A percentile compares a stretch with the other conserved stretches of the same genome.
phyloP scores from a whole-genome alignment of 2,797 vertebrate species.

The Urocyon cinereoargenteus region DNA sequence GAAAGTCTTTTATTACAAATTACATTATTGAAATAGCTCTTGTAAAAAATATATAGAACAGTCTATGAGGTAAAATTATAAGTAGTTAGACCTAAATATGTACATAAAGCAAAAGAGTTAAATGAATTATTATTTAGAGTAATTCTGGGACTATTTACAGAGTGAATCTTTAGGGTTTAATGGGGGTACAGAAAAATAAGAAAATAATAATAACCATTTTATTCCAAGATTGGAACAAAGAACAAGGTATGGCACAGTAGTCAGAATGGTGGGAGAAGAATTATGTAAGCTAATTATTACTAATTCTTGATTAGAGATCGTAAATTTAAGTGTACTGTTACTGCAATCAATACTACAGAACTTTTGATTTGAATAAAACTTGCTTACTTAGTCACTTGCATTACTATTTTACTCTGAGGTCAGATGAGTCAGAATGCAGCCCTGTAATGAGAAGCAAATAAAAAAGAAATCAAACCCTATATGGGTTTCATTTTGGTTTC shows the following conservation, averaged over 20 bases:
- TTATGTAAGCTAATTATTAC: neutral
- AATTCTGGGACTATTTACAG: neutral
- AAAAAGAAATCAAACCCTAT: neutral
- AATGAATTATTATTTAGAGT: neutral
- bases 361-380: neutral
- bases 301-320: neutral
- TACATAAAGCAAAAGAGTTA: neutral
- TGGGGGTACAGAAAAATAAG: neutral
- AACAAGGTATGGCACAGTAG: neutral
- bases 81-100: neutral
- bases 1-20: neutral
- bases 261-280: neutral
- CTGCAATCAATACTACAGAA: neutral
- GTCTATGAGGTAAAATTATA: neutral
- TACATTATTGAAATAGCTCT: neutral
- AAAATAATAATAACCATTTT: neutral
- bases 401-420: neutral
- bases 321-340: neutral
- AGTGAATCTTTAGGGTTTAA: neutral
- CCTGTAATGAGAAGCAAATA: neutral
- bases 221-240: neutral
- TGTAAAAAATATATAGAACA: neutral
- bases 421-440: neutral
- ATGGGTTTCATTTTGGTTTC: neutral
- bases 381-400: neutral